Evolutionary conservation across 1,140 invertebrate genomes (phyloP).

Genomic region (Drosophila virilis): DNA sequence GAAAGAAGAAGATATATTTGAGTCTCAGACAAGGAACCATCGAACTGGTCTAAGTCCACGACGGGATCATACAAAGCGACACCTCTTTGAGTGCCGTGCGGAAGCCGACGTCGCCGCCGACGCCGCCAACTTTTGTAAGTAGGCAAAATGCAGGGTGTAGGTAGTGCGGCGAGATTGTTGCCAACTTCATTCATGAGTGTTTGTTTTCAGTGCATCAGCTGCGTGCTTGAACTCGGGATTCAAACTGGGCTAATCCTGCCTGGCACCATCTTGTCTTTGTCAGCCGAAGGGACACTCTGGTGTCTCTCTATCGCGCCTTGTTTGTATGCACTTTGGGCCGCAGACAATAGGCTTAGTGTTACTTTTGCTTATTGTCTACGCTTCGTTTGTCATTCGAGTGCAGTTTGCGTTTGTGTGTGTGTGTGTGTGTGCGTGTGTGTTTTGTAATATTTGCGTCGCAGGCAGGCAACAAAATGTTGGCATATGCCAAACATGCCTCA

Average conservation of each 20-base stretch:
- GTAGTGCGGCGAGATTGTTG: constrained; percentile 39
- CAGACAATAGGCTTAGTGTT: constrained; percentile 78
- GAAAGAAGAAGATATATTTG: constrained; percentile 30
- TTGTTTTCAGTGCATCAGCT: constrained; percentile 40
- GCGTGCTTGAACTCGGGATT: constrained; percentile 31
- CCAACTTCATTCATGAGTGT: constrained; percentile 62
- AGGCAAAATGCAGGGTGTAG: constrained; percentile 3
- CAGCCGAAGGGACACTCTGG: constrained; percentile 22
- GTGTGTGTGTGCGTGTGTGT: constrained; percentile 8
- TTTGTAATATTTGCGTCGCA: background rate
- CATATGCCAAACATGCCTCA: constrained; percentile 33
- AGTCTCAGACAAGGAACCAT: constrained; percentile 44
- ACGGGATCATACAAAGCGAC: constrained; percentile 66
- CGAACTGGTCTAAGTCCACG: constrained; percentile 49
- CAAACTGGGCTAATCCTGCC: constrained; percentile 46
- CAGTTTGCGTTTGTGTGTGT: constrained; percentile 29
- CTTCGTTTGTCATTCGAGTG: constrained; percentile 76
- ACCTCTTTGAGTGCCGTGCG: constrained; percentile 67
- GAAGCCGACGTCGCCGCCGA: constrained; percentile 25
- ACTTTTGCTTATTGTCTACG: constrained; percentile 75
- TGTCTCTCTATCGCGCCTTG: constrained; percentile 52
- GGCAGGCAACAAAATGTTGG: constrained; percentile 32
- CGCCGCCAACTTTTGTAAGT: constrained; percentile 19
- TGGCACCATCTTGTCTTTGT: constrained; percentile 43
- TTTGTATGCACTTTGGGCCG: constrained; percentile 74